phyloP scores from a whole-genome alignment of 2,797 vertebrate genomes.

The Lithobates pipiens region DNA sequence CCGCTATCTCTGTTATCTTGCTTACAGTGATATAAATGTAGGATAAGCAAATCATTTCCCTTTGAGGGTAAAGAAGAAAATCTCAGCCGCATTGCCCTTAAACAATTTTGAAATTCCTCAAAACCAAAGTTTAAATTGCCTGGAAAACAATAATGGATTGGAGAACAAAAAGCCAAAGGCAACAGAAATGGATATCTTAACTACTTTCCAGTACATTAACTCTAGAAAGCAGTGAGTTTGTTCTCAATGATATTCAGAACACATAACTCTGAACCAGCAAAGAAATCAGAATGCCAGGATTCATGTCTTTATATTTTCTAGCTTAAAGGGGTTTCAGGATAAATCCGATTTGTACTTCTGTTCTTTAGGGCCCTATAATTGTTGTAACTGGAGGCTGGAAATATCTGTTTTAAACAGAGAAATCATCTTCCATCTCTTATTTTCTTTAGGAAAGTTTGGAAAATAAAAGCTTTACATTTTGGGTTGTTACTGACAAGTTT shows the following conservation, averaged over 20 bases:
- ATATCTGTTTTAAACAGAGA: no score
- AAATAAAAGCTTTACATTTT: no score
- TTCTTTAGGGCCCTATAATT: no score
- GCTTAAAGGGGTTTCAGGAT: not conserved
- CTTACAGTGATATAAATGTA: slow-evolving; percentile 2
- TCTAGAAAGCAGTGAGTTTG: slow-evolving; percentile 18
- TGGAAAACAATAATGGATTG: slow-evolving; percentile 43
- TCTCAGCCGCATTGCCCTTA: slow-evolving; percentile 37
- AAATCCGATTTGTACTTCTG: no score
- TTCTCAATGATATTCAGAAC: slow-evolving; percentile 20
- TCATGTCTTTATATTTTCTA: not conserved
- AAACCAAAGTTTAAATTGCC: slow-evolving; percentile 33
- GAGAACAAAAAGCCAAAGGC: slow-evolving; percentile 49
- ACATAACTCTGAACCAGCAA: slow-evolving; percentile 2
- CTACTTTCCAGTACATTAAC: slow-evolving; percentile 51
- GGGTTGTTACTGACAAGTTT: no score
- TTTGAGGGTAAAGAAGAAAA: slow-evolving; percentile 9
- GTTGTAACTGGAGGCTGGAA: no score
- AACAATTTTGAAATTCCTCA: slow-evolving; percentile 38
- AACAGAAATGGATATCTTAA: slow-evolving; percentile 49
- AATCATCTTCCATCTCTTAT: no score
- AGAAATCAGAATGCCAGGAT: not conserved
- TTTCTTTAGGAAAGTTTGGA: no score
- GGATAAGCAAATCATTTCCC: not conserved
- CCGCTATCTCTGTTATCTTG: not conserved